A percentile compares a stretch with the other conserved stretches of the same genome.
Evolutionary conservation across 2,797 vertebrate genomes (phyloP).

Genomic region (Pristis pectinata): DNA sequence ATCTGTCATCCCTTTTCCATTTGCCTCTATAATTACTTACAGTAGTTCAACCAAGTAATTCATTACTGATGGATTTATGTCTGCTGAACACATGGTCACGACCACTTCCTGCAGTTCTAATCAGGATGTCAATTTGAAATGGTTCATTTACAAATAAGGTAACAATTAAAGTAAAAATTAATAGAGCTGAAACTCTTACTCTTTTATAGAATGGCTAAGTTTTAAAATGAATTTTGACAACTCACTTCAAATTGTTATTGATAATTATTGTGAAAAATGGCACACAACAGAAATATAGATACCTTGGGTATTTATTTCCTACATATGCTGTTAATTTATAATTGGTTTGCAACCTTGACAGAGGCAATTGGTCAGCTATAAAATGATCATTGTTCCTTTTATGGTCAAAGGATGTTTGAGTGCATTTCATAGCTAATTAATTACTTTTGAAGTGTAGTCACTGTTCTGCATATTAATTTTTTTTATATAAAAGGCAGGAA

Average conservation of each 20-base stretch:
- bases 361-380: not conserved
- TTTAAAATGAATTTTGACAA: not conserved
- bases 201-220: not conserved
- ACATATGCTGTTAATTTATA: not conserved
- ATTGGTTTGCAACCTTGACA: not conserved
- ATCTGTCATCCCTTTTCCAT: conserved; percentile 33
- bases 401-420: not conserved
- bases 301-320: not conserved
- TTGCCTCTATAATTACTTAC: conserved; percentile 36
- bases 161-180: not conserved
- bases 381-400: not conserved
- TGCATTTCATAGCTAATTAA: not conserved
- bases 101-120: not conserved
- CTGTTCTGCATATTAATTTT: not conserved
- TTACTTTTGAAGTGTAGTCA: not conserved
- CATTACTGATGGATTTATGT: conserved; percentile 20
- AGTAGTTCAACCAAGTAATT: conserved; percentile 33
- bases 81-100: conserved; percentile 18
- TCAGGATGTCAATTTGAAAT: not conserved
- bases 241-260: not conserved
- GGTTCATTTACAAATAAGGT: conserved; percentile 24
- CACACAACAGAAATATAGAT: not conserved
- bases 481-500: not conserved
- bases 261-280: not conserved
- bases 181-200: no score